These are phyloP conservation scores for Drepanosiphum platanoidis DNA, from an alignment of 2,888 invertebrate species.

Conservation along the genomic window DNA sequence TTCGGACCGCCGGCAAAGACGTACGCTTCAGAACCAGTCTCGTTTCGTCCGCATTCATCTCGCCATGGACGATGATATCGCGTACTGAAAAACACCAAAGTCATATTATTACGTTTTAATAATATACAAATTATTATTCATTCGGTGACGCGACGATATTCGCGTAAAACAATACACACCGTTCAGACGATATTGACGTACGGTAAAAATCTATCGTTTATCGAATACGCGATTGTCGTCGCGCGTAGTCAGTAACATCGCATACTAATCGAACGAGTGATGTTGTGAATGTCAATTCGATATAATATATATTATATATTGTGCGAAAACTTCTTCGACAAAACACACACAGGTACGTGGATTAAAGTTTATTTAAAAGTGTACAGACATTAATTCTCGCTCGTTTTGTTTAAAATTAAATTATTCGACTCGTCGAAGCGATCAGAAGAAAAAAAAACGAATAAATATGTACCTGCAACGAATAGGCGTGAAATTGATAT, in stretches of 20 bases:
- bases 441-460: neutral
- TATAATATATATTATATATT: no score
- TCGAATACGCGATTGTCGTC: neutral
- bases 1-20: slow-evolving; percentile 24
- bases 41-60: slow-evolving; percentile 17
- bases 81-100: neutral
- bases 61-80: slow-evolving; percentile 1
- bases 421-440: neutral
- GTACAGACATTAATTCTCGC: no score
- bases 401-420: no score
- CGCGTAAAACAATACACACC: neutral
- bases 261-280: neutral
- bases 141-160: neutral
- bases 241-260: neutral
- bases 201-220: slow-evolving; percentile 9
- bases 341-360: neutral
- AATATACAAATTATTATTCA: neutral
- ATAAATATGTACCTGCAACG: no score
- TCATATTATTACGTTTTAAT: neutral
- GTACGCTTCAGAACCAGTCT: slow-evolving; percentile 40
- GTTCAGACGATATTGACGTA: neutral
- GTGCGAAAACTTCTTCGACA: neutral
- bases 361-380: neutral
- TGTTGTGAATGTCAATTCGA: neutral
- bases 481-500: neutral